Evolutionary conservation across 2,888 invertebrate genomes (phyloP), one percentile per base, ranked within the genome.

Genomic region (Leptinotarsa haldemani): DNA sequence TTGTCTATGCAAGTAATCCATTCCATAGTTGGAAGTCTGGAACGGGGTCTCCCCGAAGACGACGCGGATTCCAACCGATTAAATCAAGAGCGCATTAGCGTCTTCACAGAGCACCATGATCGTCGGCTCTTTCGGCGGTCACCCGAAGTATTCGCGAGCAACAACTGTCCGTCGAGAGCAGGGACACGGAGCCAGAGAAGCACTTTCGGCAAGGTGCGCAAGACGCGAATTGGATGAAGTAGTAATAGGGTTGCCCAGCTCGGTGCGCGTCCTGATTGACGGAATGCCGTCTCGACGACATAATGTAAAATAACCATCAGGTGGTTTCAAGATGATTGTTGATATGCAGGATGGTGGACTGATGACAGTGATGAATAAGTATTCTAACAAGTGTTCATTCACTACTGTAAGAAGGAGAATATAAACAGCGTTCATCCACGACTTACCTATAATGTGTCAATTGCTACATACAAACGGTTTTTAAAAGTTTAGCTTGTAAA

Each of bases 1-100:
- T 82, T 82, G 67, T 82, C 82, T 48, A 82, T 81, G 58, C 81
- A 80, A 16, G 82, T 81, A 75, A 82, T 82, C 82, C 82, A 82
- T 81, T 82, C 82, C 82, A 82, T 82, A 74, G 68, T 69, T 77
- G 67, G 25, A 2, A 40, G 40, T 18, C n/a, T 25, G 25, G 4
- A 30, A 15, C 40, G 25, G 25, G 4, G 4, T 4, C 7, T 30
- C 25, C 7, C 61, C 16, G 7, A 4, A n/a, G 30, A 15, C 40
- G 61, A 40, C 40, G 61, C 61, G 61, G 7, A 16, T 3, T 25
- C 12, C 40, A 9, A n/a, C 5, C 15, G 18, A 9, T 61, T 30
- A 40, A 61, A 56, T 18, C 22, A 4, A 9, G 71, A 61, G 71
- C 64, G 69, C 74, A 68, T 70, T 76, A 71, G 74, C 64, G 56